Evolutionary conservation across 2,113 vertebrate species (phyloP).

Genomic region (Carassius auratus): DNA sequence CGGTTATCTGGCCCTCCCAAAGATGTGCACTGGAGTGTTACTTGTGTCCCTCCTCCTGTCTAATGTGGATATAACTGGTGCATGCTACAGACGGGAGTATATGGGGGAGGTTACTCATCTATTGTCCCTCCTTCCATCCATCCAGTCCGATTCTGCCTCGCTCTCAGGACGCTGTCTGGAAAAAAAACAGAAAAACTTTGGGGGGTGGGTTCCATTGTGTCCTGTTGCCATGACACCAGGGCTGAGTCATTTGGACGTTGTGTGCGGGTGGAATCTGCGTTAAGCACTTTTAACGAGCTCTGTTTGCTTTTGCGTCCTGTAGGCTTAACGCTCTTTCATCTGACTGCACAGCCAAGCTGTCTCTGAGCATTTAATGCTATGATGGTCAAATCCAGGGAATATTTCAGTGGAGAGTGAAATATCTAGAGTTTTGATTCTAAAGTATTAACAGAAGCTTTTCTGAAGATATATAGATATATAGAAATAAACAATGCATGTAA

Average conservation of each 20-base stretch:
- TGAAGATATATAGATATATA: not conserved
- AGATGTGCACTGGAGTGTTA: slow-evolving; percentile 15
- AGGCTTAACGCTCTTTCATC: slow-evolving; percentile 36
- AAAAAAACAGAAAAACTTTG: slow-evolving; percentile 36
- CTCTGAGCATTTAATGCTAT: slow-evolving; percentile 3
- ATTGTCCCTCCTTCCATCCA: slow-evolving; percentile 40
- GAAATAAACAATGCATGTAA: not conserved
- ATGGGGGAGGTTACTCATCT: slow-evolving; percentile 10
- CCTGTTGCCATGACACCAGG: slow-evolving; percentile 51
- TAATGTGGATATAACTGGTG: slow-evolving; percentile 25
- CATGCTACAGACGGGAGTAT: not conserved
- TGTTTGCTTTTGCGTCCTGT: slow-evolving; percentile 40
- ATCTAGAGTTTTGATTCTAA: not conserved
- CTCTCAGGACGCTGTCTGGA: slow-evolving; percentile 29
- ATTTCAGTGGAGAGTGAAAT: not conserved
- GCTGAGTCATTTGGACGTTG: slow-evolving; percentile 46
- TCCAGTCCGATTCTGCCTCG: slow-evolving; percentile 33
- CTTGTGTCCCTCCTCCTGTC: not conserved
- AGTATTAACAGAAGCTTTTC: not conserved
- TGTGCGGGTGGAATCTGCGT: slow-evolving; percentile 34
- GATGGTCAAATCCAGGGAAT: not conserved
- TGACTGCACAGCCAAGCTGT: not conserved
- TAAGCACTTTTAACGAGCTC: slow-evolving; percentile 43
- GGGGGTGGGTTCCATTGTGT: slow-evolving; percentile 56
- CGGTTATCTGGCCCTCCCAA: not conserved